phyloP scores from a whole-genome alignment of 2,113 vertebrate species.

The Anser brachyrhynchus region DNA sequence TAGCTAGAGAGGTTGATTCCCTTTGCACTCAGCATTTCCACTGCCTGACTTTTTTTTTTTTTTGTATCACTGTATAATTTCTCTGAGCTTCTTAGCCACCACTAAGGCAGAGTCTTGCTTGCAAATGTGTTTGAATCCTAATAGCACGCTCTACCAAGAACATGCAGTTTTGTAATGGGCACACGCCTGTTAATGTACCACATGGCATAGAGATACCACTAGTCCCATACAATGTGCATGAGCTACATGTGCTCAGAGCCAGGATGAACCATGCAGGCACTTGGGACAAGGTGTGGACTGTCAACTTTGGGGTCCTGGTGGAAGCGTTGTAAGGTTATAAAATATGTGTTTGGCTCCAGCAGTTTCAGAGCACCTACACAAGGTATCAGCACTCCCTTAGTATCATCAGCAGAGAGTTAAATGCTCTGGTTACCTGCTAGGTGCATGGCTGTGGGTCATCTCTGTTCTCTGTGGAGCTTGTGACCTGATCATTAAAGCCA shows the following conservation, averaged over 20 bases:
- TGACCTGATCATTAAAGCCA: background rate
- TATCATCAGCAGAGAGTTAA: background rate
- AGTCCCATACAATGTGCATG: fast-evolving
- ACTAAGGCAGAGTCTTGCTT: background rate
- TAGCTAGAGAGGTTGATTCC: background rate
- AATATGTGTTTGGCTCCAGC: background rate
- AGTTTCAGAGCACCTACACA: background rate
- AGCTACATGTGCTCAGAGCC: background rate
- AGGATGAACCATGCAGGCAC: background rate
- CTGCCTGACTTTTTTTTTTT: background rate
- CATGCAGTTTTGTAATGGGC: background rate
- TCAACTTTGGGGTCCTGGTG: background rate
- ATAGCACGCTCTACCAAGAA: background rate
- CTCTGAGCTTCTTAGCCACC: background rate
- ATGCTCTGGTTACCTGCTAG: background rate
- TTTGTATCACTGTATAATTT: background rate
- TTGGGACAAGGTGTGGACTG: background rate
- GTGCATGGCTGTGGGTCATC: background rate
- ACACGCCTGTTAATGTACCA: background rate
- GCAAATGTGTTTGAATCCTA: background rate
- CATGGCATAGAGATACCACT: fast-evolving
- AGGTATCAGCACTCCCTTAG: background rate
- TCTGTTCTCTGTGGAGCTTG: background rate
- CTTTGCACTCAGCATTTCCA: background rate
- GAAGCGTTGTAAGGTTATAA: background rate